Base-by-base conservation (phyloP, 92 coral and sea anemone species). In the Palythoa heliodiscus region DNA sequence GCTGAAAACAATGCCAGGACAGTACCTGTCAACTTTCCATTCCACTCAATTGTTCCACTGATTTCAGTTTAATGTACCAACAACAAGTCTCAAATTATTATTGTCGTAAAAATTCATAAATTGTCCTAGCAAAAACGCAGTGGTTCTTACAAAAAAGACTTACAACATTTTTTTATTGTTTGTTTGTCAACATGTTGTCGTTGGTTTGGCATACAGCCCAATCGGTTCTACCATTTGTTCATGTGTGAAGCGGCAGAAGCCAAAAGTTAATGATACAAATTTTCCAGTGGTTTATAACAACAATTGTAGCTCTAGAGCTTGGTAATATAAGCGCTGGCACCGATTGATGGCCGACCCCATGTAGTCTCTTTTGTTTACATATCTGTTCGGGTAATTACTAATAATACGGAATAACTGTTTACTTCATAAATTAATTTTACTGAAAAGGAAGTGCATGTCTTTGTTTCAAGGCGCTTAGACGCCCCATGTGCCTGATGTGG, bases 391-490 rank as follows among this genome's bases (percentile, higher is more conserved):
- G 11, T 69, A 69, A n/a, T 19, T n/a, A n/a, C 69, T 4, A 23
- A 63, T 58, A 3, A n/a, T 19, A 19, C 69, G 19, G 20, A 63
- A 63, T 11, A n/a, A 63, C 11, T 63, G 69, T 63, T 19, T 63
- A 63, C 11, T 3, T n/a, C n/a, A 63, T 3, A n/a, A n/a, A 11
- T 63, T 63, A 1, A 63, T 3, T 63, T 63, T 63, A 63, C 69
- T 63, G 69, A 69, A 69, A 69, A 69, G 73, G 73, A 69, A 69
- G 43, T 69, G 12, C 23, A 69, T 11, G 13, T 69, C 16, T 69
- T 69, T 69, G 73, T 69, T 25, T 25, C 0, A 69, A 69, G 24
- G 73, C 16, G 47, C 47, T 69, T 16, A 25, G 47, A 25, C 73
- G 73, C 47, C 50, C 50, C 16, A 16, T 29, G 47, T 0, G 73